phyloP scores from a whole-genome alignment of 2,888 invertebrate species.

The Leptinotarsa juncta region DNA sequence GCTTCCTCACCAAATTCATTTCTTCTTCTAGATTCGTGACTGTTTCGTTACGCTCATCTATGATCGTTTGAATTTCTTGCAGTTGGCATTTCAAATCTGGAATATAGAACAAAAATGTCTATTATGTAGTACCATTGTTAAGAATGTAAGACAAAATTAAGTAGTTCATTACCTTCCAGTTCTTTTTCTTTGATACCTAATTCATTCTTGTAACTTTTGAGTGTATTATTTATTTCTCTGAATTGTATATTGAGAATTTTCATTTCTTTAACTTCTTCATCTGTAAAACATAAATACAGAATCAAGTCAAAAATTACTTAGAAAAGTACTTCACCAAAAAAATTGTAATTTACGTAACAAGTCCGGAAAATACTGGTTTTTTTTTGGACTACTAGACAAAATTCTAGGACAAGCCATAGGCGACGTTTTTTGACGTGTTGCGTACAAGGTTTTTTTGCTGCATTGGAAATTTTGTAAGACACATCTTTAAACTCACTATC shows the following conservation, averaged over 20 bases:
- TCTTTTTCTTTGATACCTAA: conserved; percentile 52
- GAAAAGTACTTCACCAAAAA: not conserved
- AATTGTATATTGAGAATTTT: conserved; percentile 65
- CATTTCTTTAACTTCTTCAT: conserved; percentile 69
- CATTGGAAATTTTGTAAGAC: too few relatives aligned
- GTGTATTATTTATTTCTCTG: conserved; percentile 42
- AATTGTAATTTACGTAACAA: too few relatives aligned
- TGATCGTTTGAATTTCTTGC: conserved; percentile 33
- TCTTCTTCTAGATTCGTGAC: conserved; percentile 53
- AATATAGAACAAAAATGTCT: conserved; percentile 6
- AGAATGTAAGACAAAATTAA: not conserved
- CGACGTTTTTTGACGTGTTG: too few relatives aligned
- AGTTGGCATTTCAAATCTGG: conserved; percentile 36
- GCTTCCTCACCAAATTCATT: conserved; percentile 49
- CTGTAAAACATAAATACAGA: conserved; percentile 52
- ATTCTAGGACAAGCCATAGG: too few relatives aligned
- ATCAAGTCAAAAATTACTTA: conserved; percentile 24
- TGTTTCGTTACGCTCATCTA: conserved; percentile 45
- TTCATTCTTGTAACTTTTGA: conserved; percentile 53
- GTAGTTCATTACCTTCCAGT: conserved; percentile 42
- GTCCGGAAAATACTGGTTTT: too few relatives aligned
- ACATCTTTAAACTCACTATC: too few relatives aligned
- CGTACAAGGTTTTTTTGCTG: too few relatives aligned
- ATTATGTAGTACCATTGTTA: not conserved
- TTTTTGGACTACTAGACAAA: too few relatives aligned